Base-by-base conservation (phyloP, 2,888 invertebrate genomes). In the Melanophora roralis region DNA sequence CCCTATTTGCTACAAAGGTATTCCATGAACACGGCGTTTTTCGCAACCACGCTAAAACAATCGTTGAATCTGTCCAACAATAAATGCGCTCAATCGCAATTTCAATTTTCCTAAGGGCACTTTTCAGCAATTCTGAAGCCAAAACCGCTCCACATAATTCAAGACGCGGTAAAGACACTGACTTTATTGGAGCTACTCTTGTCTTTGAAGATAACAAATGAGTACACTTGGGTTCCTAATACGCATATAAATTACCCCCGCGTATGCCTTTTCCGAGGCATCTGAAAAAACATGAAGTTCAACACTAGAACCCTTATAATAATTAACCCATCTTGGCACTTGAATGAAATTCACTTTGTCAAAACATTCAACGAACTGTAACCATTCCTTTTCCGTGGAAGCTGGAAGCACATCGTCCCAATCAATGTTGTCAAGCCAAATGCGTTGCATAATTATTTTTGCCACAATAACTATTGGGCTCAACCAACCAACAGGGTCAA, bases 141-240 rank as follows among this genome's bases (percentile, higher is more conserved):
- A 43, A 43, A 11, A 60, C 43, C 16, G 43, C 60, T 11, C 60
- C 43, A 47, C 60, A 62, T 8, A 62, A 19, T 19, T 62, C 60
- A 45, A 62, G 45, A 5, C 60, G 43, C 0, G 43, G 16, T 43
- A 60, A 12, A n/a, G 23, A 43, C 16, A 43, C 16, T 3, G 43
- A 43, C 9, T 43, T 43, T 7, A 43, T 23, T 9, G 60, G 60
- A 6, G 27, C 19, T 32, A 32, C 60, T 12, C 45, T 60, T 1
- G 45, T 60, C 16, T 60, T 60, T 6, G 32, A 38, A 1, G 11
- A 12, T 19, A 36, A 21, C 11, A 64, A 47, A 47, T 47, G 6
- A 7, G 36, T 2, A 34, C 11, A 53, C 38, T 5, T 16, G 1
- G 34, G n/a, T 2, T 9, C 14, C 16, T n/a, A 11, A 38, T 38